Evolutionary conservation across 2,888 invertebrate species (phyloP).

Genomic region (Tetranychus truncatus): DNA sequence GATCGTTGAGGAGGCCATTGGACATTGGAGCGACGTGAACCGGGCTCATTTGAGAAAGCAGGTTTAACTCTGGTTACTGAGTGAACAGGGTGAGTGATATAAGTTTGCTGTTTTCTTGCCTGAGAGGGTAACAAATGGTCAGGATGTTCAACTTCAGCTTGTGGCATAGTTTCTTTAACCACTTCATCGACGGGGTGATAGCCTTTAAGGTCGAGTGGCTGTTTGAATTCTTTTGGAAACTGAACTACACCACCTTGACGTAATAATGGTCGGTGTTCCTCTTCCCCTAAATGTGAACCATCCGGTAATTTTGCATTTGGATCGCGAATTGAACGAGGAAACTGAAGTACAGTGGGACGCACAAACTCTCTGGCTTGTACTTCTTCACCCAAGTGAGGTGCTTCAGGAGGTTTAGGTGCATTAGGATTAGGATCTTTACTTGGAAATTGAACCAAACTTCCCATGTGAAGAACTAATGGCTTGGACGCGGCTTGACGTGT

Average conservation of each 20-base stretch:
- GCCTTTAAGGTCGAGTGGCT: neutral
- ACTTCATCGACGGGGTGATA: constrained; percentile 6
- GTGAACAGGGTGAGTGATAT: constrained; percentile 17
- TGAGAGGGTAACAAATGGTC: constrained; percentile 20
- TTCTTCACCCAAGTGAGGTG: constrained; percentile 7
- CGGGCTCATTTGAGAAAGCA: neutral
- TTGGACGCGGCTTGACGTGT: neutral
- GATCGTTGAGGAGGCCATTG: constrained; percentile 13
- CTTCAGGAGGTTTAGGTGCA: neutral
- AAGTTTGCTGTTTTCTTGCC: constrained; percentile 19
- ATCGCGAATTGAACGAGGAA: constrained; percentile 7
- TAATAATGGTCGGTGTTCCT: neutral
- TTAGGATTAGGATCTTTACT: constrained; percentile 9
- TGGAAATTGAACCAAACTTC: constrained; percentile 9
- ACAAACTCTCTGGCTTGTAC: no score
- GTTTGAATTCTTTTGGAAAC: constrained; percentile 9
- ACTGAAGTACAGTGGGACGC: neutral
- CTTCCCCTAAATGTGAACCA: constrained; percentile 13
- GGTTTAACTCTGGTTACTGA: neutral
- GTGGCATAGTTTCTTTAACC: neutral
- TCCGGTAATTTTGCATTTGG: constrained; percentile 2
- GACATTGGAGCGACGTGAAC: neutral
- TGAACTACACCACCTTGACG: constrained; percentile 10
- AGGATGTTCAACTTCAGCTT: constrained; percentile 9
- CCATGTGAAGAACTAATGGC: constrained; percentile 8